Percentiles rank a stretch among this genome's conserved stretches.
Conservation (phyloP, 2,797 vertebrate genomes). For the Anguilla megastoma region DNA sequence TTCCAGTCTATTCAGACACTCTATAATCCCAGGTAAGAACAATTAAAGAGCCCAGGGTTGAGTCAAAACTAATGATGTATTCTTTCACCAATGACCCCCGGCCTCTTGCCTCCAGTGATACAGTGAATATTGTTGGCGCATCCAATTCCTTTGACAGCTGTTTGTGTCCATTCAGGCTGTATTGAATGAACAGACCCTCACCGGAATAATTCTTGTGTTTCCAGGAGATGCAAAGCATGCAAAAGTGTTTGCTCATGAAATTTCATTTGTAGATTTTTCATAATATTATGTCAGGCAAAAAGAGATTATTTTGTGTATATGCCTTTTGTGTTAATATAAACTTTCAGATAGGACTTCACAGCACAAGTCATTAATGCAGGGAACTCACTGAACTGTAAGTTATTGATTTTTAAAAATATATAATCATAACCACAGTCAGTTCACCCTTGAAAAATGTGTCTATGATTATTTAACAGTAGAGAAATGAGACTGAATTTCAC, state of each 20-base stretch:
- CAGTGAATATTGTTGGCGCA: background rate
- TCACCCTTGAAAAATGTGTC: background rate
- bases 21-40: constrained; percentile 20
- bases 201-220: background rate
- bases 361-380: background rate
- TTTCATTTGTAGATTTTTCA: background rate
- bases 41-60: constrained; percentile 23
- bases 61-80: constrained; percentile 6
- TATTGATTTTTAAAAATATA: background rate
- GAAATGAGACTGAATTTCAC: background rate
- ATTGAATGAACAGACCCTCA: background rate
- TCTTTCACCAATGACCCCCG: background rate
- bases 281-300: background rate
- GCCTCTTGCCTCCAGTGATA: background rate
- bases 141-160: background rate
- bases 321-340: background rate
- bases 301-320: background rate
- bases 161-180: background rate
- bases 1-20: background rate
- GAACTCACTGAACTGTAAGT: constrained; percentile 12
- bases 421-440: background rate
- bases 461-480: background rate
- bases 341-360: background rate
- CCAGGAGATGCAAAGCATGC: background rate
- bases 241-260: background rate